A percentile compares a stretch with the other conserved stretches of the same genome.
Evolutionary conservation across 2,113 vertebrate genomes (phyloP).

Genomic region (Myrmophylax atrothorax): DNA sequence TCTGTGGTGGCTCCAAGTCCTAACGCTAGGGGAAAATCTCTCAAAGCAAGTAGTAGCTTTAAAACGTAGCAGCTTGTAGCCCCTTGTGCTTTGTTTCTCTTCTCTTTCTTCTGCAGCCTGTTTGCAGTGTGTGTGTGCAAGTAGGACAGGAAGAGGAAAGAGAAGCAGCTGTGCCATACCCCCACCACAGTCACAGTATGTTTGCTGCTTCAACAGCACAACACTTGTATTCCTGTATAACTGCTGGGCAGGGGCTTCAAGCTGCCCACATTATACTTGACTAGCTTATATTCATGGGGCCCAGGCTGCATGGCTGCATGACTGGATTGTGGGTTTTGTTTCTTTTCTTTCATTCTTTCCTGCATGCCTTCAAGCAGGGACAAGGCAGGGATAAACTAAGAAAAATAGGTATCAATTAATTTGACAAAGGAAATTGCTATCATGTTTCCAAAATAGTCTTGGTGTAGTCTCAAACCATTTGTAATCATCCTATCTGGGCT

Average conservation of each 20-base stretch:
- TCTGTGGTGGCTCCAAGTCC: neutral
- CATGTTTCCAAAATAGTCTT: neutral
- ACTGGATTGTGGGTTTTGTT: fast-evolving
- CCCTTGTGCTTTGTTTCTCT: neutral
- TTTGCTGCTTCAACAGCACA: neutral
- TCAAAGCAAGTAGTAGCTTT: neutral
- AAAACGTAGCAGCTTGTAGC: neutral
- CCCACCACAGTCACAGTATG: neutral
- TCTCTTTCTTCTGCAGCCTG: neutral
- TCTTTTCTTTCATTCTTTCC: neutral
- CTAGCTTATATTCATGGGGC: neutral
- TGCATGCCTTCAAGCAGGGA: neutral
- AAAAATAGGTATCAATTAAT: neutral
- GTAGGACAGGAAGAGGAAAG: neutral
- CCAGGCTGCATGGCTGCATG: neutral
- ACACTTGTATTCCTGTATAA: neutral
- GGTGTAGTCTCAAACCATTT: neutral
- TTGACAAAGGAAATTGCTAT: neutral
- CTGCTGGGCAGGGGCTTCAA: neutral
- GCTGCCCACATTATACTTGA: neutral
- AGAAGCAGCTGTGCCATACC: neutral
- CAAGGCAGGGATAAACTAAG: neutral
- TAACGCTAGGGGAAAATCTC: neutral
- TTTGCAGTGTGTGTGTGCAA: neutral
- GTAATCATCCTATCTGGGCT: neutral